Evolutionary conservation across 2,797 vertebrate species (phyloP).

Genomic region (Sternarchorhynchus goeldii): DNA sequence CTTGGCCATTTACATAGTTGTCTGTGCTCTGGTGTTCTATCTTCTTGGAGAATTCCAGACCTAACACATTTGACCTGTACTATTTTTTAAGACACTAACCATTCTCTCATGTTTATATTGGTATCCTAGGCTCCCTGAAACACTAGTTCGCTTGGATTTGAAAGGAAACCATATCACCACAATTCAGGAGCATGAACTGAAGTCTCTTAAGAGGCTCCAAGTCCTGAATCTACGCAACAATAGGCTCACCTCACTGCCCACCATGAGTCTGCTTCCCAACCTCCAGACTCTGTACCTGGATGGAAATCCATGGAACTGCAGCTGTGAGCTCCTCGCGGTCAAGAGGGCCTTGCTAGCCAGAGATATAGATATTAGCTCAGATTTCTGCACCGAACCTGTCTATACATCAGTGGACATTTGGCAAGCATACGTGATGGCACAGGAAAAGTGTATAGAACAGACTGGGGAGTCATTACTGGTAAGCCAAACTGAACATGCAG

Average conservation of each 20-base stretch:
- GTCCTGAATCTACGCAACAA: constrained; percentile 82
- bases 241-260: constrained; percentile 71
- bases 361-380: constrained; percentile 75
- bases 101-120: constrained; percentile 52
- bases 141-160: constrained; percentile 78
- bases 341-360: constrained; percentile 71
- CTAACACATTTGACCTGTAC: not conserved
- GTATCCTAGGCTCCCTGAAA: constrained; percentile 74
- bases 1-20: no score
- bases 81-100: not conserved
- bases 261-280: constrained; percentile 72
- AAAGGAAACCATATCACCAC: constrained; percentile 77
- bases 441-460: constrained; percentile 69
- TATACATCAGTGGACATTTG: constrained; percentile 72
- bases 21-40: no score
- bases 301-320: constrained; percentile 83
- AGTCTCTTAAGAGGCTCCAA: constrained; percentile 76
- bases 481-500: constrained; percentile 46
- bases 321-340: constrained; percentile 74
- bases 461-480: constrained; percentile 61
- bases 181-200: constrained; percentile 73
- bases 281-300: constrained; percentile 78
- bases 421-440: constrained; percentile 76
- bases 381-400: constrained; percentile 71
- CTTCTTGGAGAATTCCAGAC: no score